A percentile compares a stretch with the other conserved stretches of the same genome.
phyloP scores from a whole-genome alignment of 2,797 vertebrate genomes.

The Pangasius sanitwongsei region DNA sequence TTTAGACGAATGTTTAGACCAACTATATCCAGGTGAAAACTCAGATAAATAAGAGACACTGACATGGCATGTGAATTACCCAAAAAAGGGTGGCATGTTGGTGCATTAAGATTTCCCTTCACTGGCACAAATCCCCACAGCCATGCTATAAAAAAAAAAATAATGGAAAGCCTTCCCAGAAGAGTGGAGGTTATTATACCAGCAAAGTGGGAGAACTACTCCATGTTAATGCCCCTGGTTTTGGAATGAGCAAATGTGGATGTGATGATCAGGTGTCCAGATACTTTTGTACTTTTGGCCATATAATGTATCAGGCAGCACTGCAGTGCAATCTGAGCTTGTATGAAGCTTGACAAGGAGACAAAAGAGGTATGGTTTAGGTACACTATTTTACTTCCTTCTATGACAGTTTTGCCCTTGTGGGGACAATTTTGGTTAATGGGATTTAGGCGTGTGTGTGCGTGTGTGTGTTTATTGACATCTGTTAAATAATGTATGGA shows the following conservation, averaged over 20 bases:
- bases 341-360: neutral
- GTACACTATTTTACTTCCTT: no score
- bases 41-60: neutral
- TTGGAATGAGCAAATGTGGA: neutral
- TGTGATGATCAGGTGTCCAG: neutral
- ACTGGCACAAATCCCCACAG: neutral
- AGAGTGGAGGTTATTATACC: neutral
- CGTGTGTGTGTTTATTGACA: neutral
- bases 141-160: no score
- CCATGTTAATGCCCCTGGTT: neutral
- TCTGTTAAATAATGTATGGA: neutral
- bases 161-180: neutral
- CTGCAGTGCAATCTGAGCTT: neutral
- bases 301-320: neutral
- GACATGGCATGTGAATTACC: neutral
- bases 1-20: neutral
- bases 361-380: neutral
- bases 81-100: neutral
- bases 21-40: neutral
- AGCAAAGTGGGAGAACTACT: neutral
- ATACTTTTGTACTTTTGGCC: neutral
- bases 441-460: neutral
- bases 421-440: no score
- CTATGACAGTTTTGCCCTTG: no score
- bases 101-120: neutral